A percentile compares a stretch with the other conserved stretches of the same genome.
Evolutionary conservation across 2,888 invertebrate species (phyloP).

Genomic region (Clivina fossor): DNA sequence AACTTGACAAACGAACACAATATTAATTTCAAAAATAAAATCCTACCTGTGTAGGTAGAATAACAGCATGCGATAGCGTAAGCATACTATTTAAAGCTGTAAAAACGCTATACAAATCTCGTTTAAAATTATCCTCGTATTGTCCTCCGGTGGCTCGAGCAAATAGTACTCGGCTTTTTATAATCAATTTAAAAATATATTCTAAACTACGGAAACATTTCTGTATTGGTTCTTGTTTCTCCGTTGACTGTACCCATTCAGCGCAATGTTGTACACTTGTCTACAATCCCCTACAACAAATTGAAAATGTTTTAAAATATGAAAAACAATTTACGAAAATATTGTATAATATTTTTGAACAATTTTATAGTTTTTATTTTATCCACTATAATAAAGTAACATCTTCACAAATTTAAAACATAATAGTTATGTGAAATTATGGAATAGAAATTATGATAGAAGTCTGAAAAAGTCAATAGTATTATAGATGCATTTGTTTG

Average conservation of each 20-base stretch:
- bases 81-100: slow-evolving; percentile 78
- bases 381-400: no score
- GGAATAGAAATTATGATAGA: no score
- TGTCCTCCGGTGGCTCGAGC: slow-evolving; percentile 85
- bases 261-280: slow-evolving; percentile 90
- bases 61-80: slow-evolving; percentile 68
- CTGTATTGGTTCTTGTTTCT: slow-evolving; percentile 86
- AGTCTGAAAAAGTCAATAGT: no score
- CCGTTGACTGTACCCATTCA: slow-evolving; percentile 81
- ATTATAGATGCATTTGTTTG: no score
- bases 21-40: no score
- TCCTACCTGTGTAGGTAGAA: slow-evolving; percentile 73
- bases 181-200: slow-evolving; percentile 90
- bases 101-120: slow-evolving; percentile 80
- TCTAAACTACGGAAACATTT: slow-evolving; percentile 89
- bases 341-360: no score
- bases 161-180: slow-evolving; percentile 83
- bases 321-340: no score
- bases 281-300: slow-evolving; percentile 68
- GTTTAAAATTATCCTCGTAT: slow-evolving; percentile 82
- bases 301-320: no score
- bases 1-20: no score
- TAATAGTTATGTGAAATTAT: no score
- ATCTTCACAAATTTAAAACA: no score
- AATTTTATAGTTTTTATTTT: no score